Evolutionary conservation across 2,113 vertebrate species (phyloP).

Genomic region (Grammomys surdaster): DNA sequence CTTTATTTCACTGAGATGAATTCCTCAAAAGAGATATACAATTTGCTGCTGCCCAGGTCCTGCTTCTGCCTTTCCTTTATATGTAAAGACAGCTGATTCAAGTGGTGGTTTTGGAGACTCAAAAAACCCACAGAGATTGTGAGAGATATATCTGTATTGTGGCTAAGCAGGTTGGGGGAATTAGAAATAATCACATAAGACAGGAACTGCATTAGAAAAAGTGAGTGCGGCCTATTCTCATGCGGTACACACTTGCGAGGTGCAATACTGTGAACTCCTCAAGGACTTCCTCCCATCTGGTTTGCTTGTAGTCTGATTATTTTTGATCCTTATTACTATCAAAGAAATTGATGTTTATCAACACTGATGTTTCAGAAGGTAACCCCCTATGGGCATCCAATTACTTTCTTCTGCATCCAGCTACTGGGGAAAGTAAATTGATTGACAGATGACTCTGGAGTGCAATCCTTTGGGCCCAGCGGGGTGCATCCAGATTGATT

Average conservation of each 20-base stretch:
- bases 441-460: conserved; percentile 37
- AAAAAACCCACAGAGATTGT: neutral
- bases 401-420: conserved; percentile 45
- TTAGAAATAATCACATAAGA: neutral
- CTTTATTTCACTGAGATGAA: conserved; percentile 28
- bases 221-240: neutral
- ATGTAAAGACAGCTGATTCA: neutral
- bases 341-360: conserved; percentile 63
- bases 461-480: neutral
- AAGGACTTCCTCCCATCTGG: conserved; percentile 18
- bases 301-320: conserved; percentile 33
- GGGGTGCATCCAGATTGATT: neutral
- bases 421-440: conserved; percentile 23
- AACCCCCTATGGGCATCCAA: neutral
- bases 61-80: neutral
- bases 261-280: neutral
- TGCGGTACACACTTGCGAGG: accelerated
- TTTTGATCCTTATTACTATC: conserved; percentile 55
- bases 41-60: neutral
- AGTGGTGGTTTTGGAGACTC: neutral
- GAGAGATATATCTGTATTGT: neutral
- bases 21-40: neutral
- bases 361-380: conserved; percentile 45
- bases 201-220: neutral
- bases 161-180: neutral